phyloP scores from a whole-genome alignment of 92 coral and sea anemone species.

The Umimayanthus kanabou region DNA sequence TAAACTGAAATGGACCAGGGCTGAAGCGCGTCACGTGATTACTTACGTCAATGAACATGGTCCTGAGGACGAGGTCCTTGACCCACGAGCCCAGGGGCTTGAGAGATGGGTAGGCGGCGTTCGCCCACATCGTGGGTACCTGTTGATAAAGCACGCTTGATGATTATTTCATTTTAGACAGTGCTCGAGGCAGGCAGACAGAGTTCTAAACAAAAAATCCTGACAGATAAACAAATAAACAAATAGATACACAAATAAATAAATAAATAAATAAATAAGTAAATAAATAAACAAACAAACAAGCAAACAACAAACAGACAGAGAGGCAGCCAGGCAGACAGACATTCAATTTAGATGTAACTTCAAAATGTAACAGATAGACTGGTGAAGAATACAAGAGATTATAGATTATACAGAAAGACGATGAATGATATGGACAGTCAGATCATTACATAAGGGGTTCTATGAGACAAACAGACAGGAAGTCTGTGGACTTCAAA shows the following conservation, averaged over 20 bases:
- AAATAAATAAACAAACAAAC: background rate
- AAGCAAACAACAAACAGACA: background rate
- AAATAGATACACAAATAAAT: too few species aligned
- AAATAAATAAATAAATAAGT: too few species aligned
- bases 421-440: background rate
- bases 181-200: background rate
- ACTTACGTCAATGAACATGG: constrained; percentile 92
- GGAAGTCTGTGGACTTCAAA: background rate
- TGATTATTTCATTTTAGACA: background rate
- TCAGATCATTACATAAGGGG: too few species aligned
- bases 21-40: background rate
- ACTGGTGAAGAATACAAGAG: background rate
- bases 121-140: constrained; percentile 99
- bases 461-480: background rate
- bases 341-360: too few species aligned
- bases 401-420: too few species aligned
- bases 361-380: background rate
- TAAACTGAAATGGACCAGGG: too few species aligned
- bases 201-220: background rate
- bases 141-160: constrained; percentile 15
- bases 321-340: background rate
- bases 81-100: constrained; percentile 99
- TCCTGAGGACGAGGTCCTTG: constrained; percentile 89
- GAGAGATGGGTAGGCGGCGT: constrained; percentile 94
- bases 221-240: background rate